Base-by-base conservation (phyloP, 1,140 invertebrate species). In the Eueides isabella region DNA sequence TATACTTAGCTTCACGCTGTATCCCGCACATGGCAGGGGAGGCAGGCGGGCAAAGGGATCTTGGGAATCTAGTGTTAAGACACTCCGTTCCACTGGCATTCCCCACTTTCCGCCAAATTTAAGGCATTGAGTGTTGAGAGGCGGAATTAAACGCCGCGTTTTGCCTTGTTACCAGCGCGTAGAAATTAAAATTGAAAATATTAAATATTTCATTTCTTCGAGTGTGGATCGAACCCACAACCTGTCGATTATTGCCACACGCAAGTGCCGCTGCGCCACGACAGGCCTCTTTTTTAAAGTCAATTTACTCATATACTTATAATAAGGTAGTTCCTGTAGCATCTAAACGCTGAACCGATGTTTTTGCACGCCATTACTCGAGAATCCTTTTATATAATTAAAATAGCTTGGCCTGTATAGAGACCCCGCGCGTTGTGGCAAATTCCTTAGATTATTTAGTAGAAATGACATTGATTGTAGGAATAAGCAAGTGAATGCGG, bases 361-460 rank as follows among this genome's bases (percentile, higher is more conserved):
- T 55, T 55, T 55, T 55, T 55, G 48, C 48, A 55, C 48, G 1
- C n/a, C 26, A 55, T 55, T 12, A 55, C 9, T 26, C n/a, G 48
- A 26, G 48, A 55, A n/a, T 55, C 1, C 23, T 55, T 55, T 23
- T 55, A 26, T 55, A n/a, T 55, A 55, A 55, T 55, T 55, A 55
- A 55, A 55, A 55, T 55, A 55, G n/a, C 48, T 55, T 55, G 23
- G 11, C n/a, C 48, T 26, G 19, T 55, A 55, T 55, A 55, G 19
- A 64, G 12, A 19, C 63, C 63, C 63, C 63, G 31, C n/a, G 30
- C 19, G n/a, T n/a, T 64, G 63, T 33, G 11, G 63, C 29, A 33
- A 33, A 64, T 35, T 2, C 63, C 31, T 55, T 55, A 55, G 48
- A 55, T 3, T 55, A 55, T 55, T 55, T 2, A 26, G 4, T 55